phyloP scores from a whole-genome alignment of 2,113 vertebrate species.

The Paratilapia polleni region DNA sequence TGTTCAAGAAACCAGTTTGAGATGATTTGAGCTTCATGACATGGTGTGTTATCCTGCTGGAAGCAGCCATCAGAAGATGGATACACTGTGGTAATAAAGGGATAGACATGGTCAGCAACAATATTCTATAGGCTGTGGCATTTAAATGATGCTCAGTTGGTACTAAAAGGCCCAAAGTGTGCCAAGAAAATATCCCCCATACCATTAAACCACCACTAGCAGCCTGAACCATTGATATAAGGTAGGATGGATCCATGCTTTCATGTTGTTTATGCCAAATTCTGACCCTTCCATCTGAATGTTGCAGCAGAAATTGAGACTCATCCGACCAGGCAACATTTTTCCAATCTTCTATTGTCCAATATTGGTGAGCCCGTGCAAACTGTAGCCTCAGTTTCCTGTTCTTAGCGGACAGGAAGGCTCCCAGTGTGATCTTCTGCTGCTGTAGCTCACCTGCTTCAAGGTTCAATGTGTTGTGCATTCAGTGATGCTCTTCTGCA shows the following conservation, averaged over 20 bases:
- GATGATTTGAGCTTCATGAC: fast-evolving
- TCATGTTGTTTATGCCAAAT: not conserved
- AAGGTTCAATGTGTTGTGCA: not conserved
- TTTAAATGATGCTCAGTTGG: not conserved
- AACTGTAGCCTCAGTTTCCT: not conserved
- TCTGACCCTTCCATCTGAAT: not conserved
- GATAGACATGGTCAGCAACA: not conserved
- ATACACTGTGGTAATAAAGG: not conserved
- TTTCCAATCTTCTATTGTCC: not conserved
- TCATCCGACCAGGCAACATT: not conserved
- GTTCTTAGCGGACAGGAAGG: not conserved
- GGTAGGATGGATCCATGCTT: not conserved
- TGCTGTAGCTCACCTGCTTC: not conserved
- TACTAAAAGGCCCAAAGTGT: not conserved
- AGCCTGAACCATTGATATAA: not conserved
- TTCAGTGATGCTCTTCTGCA: not conserved
- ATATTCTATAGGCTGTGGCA: not conserved
- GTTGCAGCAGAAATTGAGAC: not conserved
- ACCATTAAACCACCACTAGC: not conserved
- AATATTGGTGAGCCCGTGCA: not conserved
- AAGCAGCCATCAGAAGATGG: not conserved
- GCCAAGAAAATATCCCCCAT: not conserved
- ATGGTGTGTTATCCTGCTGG: no score
- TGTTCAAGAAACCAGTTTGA: not conserved
- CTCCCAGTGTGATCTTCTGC: not conserved